These are phyloP conservation scores for Columba guinea DNA, from an alignment of 2,797 vertebrate genomes.

Conservation along the genomic window DNA sequence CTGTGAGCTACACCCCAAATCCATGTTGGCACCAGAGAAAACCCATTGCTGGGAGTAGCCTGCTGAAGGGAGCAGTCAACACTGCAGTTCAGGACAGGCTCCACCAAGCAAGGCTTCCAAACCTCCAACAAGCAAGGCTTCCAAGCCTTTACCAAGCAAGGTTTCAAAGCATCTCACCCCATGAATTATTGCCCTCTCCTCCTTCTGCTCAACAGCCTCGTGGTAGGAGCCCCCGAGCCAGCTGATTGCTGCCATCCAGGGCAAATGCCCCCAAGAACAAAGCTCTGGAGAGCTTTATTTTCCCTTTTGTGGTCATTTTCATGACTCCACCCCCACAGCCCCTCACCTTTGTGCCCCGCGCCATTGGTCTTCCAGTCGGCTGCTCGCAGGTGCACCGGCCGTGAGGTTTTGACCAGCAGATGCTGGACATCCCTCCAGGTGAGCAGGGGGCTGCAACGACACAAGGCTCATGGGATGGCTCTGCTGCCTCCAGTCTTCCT, in stretches of 20 bases:
- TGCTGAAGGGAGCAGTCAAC: background rate
- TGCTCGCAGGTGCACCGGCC: constrained; percentile 78
- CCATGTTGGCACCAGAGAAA: background rate
- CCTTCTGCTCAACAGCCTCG: background rate
- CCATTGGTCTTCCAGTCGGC: constrained; percentile 81
- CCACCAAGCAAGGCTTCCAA: background rate
- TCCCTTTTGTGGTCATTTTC: background rate
- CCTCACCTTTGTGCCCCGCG: constrained; percentile 78
- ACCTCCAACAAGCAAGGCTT: background rate
- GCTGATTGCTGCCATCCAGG: background rate
- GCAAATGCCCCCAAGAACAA: fast-evolving
- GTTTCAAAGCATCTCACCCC: background rate
- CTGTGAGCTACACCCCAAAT: background rate
- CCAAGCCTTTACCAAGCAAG: background rate
- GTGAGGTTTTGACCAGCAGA: constrained; percentile 80
- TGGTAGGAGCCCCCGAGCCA: background rate
- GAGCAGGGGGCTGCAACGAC: constrained; percentile 73
- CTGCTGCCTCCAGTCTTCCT: background rate
- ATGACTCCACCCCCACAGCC: fast-evolving
- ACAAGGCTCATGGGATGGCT: background rate
- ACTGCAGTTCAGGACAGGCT: background rate
- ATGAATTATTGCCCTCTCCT: background rate
- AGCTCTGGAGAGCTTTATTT: background rate
- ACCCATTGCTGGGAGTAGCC: background rate
- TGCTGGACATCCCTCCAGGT: constrained; percentile 84